Percentiles rank a stretch among this genome's conserved stretches.
These are phyloP conservation scores for Mormoops blainvillei DNA, from an alignment of 2,113 vertebrate genomes.

Conservation along the genomic window DNA sequence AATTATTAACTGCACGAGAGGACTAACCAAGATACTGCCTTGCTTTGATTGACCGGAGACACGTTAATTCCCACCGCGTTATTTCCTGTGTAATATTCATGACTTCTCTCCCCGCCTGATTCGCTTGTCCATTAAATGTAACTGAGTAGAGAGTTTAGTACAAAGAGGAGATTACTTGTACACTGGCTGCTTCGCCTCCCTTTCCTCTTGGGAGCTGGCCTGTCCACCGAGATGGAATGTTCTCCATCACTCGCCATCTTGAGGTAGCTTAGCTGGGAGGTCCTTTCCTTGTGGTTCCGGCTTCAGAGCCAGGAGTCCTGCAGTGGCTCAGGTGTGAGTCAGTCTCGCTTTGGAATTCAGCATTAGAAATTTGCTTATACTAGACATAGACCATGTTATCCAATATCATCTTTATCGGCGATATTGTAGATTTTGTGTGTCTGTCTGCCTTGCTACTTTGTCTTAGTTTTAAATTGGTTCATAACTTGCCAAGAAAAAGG, in stretches of 20 bases:
- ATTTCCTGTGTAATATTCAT: background rate
- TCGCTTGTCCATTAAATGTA: background rate
- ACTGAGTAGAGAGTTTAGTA: background rate
- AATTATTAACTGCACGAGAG: accelerated
- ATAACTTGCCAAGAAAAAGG: background rate
- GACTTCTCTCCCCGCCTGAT: background rate
- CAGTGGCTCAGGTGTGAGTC: background rate
- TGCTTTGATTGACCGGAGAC: background rate
- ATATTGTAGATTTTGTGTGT: background rate
- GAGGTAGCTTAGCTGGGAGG: background rate
- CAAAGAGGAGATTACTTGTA: background rate
- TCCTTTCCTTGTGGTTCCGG: background rate
- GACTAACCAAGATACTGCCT: background rate
- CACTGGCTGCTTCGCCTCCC: background rate
- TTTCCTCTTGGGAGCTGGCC: background rate
- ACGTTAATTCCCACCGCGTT: background rate
- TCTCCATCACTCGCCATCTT: background rate
- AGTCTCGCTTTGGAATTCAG: background rate
- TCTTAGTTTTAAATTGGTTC: background rate
- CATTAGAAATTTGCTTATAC: background rate
- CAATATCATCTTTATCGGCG: background rate
- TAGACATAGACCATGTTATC: background rate
- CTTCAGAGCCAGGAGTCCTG: too few relatives aligned
- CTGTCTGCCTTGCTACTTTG: background rate
- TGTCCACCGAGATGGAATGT: background rate